Conservation (phyloP, 2,797 vertebrate genomes). For the Lepilemur ruficaudatus region DNA sequence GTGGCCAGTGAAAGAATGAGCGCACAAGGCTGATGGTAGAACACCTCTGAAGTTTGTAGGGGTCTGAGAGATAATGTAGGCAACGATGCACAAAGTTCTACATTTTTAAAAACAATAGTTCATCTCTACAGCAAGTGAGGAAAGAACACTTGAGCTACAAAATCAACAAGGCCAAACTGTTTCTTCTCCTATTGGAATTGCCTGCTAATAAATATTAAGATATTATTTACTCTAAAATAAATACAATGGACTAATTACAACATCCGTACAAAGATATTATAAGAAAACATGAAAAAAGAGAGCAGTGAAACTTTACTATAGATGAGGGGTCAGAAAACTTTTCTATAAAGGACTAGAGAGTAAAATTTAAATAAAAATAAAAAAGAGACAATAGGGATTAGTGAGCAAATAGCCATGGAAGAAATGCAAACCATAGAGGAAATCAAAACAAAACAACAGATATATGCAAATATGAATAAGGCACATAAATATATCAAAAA, state of each 20-base stretch:
- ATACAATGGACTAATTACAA: background rate
- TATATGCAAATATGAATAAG: background rate
- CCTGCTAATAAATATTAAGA: too few species aligned
- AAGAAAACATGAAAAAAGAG: background rate
- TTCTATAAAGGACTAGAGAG: fast-evolving
- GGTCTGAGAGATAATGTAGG: fast-evolving
- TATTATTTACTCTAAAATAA: background rate
- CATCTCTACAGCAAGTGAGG: too few species aligned
- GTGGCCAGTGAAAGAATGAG: too few species aligned
- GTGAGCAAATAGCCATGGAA: background rate
- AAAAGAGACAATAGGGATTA: background rate
- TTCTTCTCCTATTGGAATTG: background rate
- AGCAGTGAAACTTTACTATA: background rate
- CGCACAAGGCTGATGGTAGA: fast-evolving
- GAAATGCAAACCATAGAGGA: background rate
- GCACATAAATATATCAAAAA: background rate
- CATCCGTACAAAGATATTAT: background rate
- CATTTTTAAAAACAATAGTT: background rate
- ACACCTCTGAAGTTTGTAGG: background rate
- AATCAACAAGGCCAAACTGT: background rate
- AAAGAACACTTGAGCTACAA: background rate
- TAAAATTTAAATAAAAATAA: background rate
- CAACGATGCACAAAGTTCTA: too few species aligned
- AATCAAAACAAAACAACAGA: background rate
- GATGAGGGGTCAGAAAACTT: background rate